Conservation (phyloP, 1,140 invertebrate genomes). For the Drosophila tsacasi region DNA sequence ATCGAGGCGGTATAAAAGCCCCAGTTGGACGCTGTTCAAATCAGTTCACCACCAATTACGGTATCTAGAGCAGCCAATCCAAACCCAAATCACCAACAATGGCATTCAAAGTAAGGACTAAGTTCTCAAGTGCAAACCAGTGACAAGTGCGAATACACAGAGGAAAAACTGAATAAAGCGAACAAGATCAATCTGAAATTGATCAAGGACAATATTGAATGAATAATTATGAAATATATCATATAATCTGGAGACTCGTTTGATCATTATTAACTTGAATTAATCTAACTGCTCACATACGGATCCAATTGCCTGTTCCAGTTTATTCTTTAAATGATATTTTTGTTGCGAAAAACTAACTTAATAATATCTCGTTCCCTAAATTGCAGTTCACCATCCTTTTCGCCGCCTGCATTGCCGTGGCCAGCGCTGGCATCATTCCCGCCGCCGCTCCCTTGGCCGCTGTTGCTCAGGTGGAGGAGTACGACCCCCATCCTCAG, state of each 20-base stretch:
- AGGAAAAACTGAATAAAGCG: not conserved
- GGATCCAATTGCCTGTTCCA: not conserved
- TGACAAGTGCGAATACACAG: conserved; percentile 26
- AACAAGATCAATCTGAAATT: not conserved
- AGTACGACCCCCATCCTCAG: conserved; percentile 88
- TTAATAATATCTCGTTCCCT: not conserved
- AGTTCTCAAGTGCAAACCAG: conserved; percentile 26
- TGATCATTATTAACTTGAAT: not conserved
- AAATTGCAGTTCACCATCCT: conserved; percentile 73
- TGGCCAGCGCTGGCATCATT: conserved; percentile 76
- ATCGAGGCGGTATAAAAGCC: too few species aligned
- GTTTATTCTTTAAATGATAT: not conserved
- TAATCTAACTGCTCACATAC: too few species aligned
- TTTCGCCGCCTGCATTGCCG: conserved; percentile 79
- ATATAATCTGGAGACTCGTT: too few species aligned
- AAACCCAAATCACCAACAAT: conserved; percentile 62
- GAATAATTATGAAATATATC: not conserved
- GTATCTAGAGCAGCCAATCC: conserved; percentile 79
- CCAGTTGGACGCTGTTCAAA: conserved; percentile 73
- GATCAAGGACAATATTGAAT: not conserved
- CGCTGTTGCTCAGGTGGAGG: conserved; percentile 85
- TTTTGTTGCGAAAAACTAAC: not conserved
- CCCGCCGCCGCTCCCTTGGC: conserved; percentile 82
- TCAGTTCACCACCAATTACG: conserved; percentile 83
- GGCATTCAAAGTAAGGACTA: conserved; percentile 83